These are phyloP conservation scores for Euthynnus affinis DNA, from an alignment of 2,797 vertebrate genomes.

Conservation along the genomic window DNA sequence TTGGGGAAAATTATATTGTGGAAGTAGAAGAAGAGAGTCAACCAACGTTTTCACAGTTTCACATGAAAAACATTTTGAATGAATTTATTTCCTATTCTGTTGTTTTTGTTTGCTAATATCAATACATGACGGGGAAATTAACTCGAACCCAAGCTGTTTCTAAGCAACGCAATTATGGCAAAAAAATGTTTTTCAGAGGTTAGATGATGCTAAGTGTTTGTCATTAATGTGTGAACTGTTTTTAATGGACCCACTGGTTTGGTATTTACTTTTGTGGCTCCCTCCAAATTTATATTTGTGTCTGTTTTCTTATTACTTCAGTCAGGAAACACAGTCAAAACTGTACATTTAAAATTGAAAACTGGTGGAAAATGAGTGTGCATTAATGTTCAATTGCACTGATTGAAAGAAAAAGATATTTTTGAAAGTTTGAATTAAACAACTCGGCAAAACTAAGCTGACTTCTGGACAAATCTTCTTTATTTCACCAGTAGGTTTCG, in stretches of 20 bases:
- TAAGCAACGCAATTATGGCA: neutral
- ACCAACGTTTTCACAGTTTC: slow-evolving; percentile 7
- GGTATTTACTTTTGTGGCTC: neutral
- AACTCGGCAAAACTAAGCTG: too few relatives aligned
- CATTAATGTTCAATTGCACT: neutral
- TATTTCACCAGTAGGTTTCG: too few relatives aligned
- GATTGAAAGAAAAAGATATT: neutral
- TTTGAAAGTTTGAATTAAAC: too few relatives aligned
- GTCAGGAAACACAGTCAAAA: too few relatives aligned
- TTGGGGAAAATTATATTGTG: neutral
- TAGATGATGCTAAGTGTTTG: neutral
- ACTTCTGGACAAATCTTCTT: too few relatives aligned
- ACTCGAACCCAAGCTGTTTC: neutral
- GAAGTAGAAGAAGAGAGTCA: neutral
- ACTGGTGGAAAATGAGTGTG: neutral
- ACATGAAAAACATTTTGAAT: neutral
- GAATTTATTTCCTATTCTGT: neutral
- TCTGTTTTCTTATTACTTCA: too few relatives aligned
- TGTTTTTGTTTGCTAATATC: neutral
- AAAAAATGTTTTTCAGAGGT: neutral
- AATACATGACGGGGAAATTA: neutral
- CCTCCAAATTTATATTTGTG: too few relatives aligned
- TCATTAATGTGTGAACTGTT: neutral
- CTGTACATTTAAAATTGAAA: too few relatives aligned
- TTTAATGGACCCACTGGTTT: neutral